These are phyloP conservation scores for fruit fly (Drosophila melanogaster) DNA, from an alignment of 1,140 invertebrate genomes.

Conservation along the genomic window DNA sequence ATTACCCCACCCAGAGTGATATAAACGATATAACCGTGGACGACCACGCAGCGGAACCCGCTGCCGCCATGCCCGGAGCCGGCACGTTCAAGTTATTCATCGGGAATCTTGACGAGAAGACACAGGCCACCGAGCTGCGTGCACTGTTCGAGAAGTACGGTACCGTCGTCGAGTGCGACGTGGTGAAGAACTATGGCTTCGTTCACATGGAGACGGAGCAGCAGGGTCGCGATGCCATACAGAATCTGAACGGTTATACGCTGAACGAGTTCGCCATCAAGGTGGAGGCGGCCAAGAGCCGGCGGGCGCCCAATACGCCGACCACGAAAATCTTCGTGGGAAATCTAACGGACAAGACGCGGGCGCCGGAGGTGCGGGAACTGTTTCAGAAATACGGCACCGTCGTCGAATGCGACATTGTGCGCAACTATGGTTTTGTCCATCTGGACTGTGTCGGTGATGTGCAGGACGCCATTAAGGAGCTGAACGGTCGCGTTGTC, in stretches of 20 bases:
- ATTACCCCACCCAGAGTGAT: slow-evolving; percentile 41
- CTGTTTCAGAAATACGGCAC: slow-evolving; percentile 95
- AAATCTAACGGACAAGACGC: slow-evolving; percentile 94
- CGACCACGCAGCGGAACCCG: slow-evolving; percentile 73
- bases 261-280: slow-evolving; percentile 95
- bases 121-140: slow-evolving; percentile 92
- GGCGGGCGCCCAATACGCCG: slow-evolving; percentile 92
- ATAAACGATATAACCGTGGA: slow-evolving; percentile 72
- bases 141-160: slow-evolving; percentile 97
- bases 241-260: slow-evolving; percentile 94
- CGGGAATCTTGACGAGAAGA: slow-evolving; percentile 96
- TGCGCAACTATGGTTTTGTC: slow-evolving; percentile 96
- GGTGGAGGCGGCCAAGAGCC: slow-evolving; percentile 95
- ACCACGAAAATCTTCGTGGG: slow-evolving; percentile 96
- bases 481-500: slow-evolving; percentile 92
- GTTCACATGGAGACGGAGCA: slow-evolving; percentile 98
- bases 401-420: slow-evolving; percentile 95
- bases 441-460: slow-evolving; percentile 93
- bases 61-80: slow-evolving; percentile 91
- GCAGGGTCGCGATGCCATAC: slow-evolving; percentile 95
- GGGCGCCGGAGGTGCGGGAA: slow-evolving; percentile 93
- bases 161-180: slow-evolving; percentile 97
- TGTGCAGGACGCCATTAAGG: slow-evolving; percentile 93
- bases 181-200: slow-evolving; percentile 98
- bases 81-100: slow-evolving; percentile 98